A percentile compares a stretch with the other conserved stretches of the same genome.
phyloP scores from a whole-genome alignment of 2,888 invertebrate genomes.

The Sphaeridia pumilis region DNA sequence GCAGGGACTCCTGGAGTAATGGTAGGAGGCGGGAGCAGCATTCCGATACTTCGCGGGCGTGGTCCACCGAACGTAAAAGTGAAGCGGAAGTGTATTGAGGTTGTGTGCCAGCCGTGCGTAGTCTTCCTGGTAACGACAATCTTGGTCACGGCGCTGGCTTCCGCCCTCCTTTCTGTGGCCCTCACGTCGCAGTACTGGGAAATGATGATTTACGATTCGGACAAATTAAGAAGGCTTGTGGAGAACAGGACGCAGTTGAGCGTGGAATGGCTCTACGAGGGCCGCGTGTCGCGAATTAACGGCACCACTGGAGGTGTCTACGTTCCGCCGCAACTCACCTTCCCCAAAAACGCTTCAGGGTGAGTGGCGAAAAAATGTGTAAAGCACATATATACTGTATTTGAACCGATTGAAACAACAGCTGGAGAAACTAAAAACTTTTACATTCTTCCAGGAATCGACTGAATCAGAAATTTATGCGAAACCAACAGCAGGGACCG shows the following conservation, averaged over 20 bases:
- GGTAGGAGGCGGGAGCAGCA: neutral
- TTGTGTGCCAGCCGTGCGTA: conserved; percentile 47
- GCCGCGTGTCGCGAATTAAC: conserved; percentile 53
- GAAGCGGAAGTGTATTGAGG: conserved; percentile 40
- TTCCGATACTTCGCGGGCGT: conserved; percentile 4
- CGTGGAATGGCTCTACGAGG: conserved; percentile 63
- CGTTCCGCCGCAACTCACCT: neutral
- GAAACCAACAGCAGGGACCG: neutral
- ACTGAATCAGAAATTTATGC: neutral
- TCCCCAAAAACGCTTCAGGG: neutral
- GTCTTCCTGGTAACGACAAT: conserved; percentile 50
- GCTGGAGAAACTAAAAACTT: too few species aligned
- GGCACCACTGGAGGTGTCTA: conserved; percentile 38
- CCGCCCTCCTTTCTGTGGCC: conserved; percentile 68
- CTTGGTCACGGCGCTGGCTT: conserved; percentile 59
- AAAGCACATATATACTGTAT: neutral
- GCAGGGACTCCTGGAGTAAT: too few species aligned
- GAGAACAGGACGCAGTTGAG: conserved; percentile 33
- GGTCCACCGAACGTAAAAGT: conserved; percentile 10
- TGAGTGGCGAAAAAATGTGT: neutral
- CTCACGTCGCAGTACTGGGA: conserved; percentile 89
- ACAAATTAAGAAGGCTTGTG: conserved; percentile 46
- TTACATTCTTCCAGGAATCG: conserved; percentile 1
- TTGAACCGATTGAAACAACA: too few species aligned
- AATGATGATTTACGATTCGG: conserved; percentile 65